phyloP scores from a whole-genome alignment of 2,888 invertebrate species.

The Pomacea canaliculata region DNA sequence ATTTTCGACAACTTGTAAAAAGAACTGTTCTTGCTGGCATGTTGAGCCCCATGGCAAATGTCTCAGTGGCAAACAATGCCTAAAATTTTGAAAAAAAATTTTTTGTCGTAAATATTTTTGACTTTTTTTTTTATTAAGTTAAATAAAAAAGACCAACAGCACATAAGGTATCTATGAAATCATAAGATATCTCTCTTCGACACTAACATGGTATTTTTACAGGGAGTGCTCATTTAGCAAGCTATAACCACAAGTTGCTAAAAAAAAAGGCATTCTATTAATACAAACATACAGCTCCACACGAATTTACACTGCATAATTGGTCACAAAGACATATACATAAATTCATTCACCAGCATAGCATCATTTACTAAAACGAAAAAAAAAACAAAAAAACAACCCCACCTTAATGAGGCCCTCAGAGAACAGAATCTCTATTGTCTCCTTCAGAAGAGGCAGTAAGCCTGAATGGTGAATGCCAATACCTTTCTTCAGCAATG shows the following conservation, averaged over 20 bases:
- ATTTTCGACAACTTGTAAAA: conserved; percentile 95
- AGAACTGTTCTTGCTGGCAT: conserved; percentile 99
- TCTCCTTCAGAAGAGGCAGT: conserved; percentile 97
- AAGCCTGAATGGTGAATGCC: conserved; percentile 95
- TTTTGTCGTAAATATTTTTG: not conserved
- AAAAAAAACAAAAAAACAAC: no score
- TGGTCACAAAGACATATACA: no score
- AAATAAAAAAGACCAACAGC: not conserved
- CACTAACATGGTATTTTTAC: no score
- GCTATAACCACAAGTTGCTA: no score
- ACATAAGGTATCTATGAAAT: no score
- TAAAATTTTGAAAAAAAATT: conserved; percentile 47
- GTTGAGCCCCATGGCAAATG: conserved; percentile 99
- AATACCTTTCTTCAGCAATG: conserved; percentile 91
- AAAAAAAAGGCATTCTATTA: no score
- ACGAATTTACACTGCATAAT: no score
- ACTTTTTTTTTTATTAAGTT: not conserved
- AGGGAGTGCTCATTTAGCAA: no score
- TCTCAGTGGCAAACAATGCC: conserved; percentile 98
- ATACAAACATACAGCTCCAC: no score
- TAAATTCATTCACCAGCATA: no score
- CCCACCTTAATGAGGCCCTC: conserved; percentile 92
- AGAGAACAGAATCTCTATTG: conserved; percentile 97
- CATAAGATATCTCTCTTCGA: no score
- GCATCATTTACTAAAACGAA: no score